These are phyloP conservation scores for Erpetoichthys calabaricus DNA, from an alignment of 2,797 vertebrate genomes.

Conservation along the genomic window DNA sequence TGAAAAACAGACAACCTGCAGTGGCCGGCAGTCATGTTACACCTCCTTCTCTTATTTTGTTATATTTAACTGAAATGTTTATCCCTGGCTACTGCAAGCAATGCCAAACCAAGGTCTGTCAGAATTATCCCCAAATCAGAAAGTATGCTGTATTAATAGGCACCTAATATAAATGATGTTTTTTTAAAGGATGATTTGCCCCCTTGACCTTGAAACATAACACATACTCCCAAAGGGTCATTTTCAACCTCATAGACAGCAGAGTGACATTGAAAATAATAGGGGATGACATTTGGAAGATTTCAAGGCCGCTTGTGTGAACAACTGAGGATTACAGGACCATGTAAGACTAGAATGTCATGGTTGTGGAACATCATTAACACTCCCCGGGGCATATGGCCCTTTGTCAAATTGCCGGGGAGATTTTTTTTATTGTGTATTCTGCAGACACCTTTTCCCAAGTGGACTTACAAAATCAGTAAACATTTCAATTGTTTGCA, in stretches of 20 bases:
- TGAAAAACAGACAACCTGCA: too few species aligned
- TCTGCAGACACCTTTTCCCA: too few species aligned
- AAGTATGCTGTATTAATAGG: neutral
- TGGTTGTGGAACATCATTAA: conserved; percentile 18
- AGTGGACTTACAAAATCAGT: too few species aligned
- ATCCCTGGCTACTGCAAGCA: too few species aligned
- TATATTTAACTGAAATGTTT: too few species aligned
- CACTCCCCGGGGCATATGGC: conserved; percentile 1
- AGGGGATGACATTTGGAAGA: conserved; percentile 3
- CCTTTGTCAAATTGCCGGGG: neutral
- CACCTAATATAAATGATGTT: neutral
- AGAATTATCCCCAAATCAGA: too few species aligned
- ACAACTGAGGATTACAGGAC: neutral
- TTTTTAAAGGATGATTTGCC: neutral
- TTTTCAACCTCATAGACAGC: conserved; percentile 11
- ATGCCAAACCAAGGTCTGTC: too few species aligned
- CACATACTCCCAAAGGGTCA: conserved; percentile 20
- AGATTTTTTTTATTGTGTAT: too few species aligned
- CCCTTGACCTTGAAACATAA: conserved; percentile 12
- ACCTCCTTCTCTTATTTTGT: too few species aligned
- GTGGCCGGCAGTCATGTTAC: too few species aligned
- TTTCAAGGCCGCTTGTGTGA: conserved; percentile 4
- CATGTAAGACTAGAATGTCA: conserved; percentile 6
- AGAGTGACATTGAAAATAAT: conserved; percentile 11
- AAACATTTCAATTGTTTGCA: too few species aligned